Evolutionary conservation across 2,888 invertebrate genomes (phyloP).

Genomic region (Tinea semifulvella): DNA sequence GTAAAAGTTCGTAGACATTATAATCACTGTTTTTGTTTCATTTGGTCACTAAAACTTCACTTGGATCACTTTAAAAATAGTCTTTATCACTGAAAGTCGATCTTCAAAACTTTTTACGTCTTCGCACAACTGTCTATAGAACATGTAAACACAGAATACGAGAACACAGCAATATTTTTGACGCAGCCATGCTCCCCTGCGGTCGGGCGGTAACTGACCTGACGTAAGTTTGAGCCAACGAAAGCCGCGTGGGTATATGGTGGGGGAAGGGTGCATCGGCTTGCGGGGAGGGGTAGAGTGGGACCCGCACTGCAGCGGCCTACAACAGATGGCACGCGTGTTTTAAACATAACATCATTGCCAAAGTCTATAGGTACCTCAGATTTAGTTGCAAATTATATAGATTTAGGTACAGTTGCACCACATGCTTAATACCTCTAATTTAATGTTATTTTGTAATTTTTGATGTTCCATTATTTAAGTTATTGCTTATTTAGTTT

Average conservation of each 20-base stretch:
- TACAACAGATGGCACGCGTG: slow-evolving; percentile 66
- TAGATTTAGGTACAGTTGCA: not conserved
- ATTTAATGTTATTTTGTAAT: no score
- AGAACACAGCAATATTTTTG: slow-evolving; percentile 58
- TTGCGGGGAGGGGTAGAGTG: slow-evolving; percentile 45
- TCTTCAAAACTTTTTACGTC: slow-evolving; percentile 17
- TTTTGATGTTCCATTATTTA: no score
- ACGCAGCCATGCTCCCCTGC: slow-evolving; percentile 66
- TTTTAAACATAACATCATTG: slow-evolving; percentile 41
- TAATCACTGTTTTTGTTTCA: slow-evolving; percentile 48
- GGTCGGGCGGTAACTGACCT: slow-evolving; percentile 69
- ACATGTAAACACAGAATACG: slow-evolving; percentile 61
- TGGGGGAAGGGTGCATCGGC: slow-evolving; percentile 29
- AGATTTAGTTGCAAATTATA: slow-evolving; percentile 46
- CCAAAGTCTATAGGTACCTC: slow-evolving; percentile 25
- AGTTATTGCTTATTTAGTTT: no score
- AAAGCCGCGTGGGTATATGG: slow-evolving; percentile 53
- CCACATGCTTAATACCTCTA: no score
- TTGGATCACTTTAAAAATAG: slow-evolving; percentile 37
- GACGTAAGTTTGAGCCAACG: slow-evolving; percentile 66
- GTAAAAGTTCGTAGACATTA: slow-evolving; percentile 53
- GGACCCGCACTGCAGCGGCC: slow-evolving; percentile 57
- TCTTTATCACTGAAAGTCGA: slow-evolving; percentile 39
- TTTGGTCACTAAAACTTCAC: slow-evolving; percentile 52
- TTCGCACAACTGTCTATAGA: slow-evolving; percentile 44